Percentiles rank a stretch among this genome's conserved stretches.
These are phyloP conservation scores for Hycleus cichorii DNA, from an alignment of 1,140 invertebrate species.

Conservation along the genomic window DNA sequence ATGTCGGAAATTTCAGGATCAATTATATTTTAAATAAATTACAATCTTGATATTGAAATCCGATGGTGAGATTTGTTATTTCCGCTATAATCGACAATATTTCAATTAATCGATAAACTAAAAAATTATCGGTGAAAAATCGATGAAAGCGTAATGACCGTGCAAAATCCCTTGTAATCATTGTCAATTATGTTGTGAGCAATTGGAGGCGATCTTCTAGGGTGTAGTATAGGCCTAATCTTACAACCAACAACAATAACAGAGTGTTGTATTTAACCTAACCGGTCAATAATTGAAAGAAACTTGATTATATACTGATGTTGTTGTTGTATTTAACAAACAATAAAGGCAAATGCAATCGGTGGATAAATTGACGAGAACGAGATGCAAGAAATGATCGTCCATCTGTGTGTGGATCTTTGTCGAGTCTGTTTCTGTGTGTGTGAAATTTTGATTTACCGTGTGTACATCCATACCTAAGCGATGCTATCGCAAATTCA, in stretches of 20 bases:
- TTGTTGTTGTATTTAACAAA: no score
- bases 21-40: no score
- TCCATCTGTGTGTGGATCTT: not conserved
- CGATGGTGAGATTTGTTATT: no score
- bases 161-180: conserved; percentile 9
- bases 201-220: conserved; percentile 6
- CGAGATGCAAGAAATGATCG: conserved; percentile 3
- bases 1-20: no score
- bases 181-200: conserved; percentile 7
- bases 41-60: no score
- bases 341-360: not conserved
- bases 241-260: conserved; percentile 2
- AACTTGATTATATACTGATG: no score
- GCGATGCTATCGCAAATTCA: conserved; percentile 29
- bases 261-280: not conserved
- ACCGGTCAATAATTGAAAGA: no score
- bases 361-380: conserved; percentile 11
- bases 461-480: conserved; percentile 8
- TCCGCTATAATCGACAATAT: no score
- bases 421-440: not conserved
- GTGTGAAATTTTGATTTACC: conserved; percentile 22
- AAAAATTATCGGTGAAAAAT: no score
- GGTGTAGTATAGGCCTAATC: conserved; percentile 11
- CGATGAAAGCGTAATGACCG: not conserved
- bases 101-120: no score